Conservation (phyloP, 2,888 invertebrate genomes). For the Heliconius charithonia region DNA sequence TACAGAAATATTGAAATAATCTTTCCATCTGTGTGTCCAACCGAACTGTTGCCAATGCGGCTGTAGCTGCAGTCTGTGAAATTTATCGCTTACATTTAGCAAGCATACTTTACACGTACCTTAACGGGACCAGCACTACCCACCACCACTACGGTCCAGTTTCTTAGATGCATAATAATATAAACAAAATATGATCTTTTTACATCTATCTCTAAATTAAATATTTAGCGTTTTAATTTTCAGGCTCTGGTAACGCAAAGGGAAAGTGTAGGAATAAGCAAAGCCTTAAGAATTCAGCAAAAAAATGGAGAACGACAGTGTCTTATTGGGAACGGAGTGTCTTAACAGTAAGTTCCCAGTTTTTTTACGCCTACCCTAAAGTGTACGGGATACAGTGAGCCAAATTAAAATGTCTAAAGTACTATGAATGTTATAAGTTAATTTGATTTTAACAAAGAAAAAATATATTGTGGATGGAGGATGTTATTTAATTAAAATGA, state of each 20-base stretch:
- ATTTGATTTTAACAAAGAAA: too few species aligned
- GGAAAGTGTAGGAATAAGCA: too few species aligned
- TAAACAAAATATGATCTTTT: background rate
- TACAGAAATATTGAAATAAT: background rate
- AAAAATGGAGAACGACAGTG: too few species aligned
- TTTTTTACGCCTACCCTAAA: too few species aligned
- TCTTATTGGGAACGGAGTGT: background rate
- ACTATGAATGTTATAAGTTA: too few species aligned
- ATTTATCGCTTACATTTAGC: slow-evolving; percentile 73
- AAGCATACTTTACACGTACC: slow-evolving; percentile 73
- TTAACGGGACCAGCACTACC: slow-evolving; percentile 63
- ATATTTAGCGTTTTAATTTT: background rate
- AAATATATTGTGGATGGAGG: too few species aligned
- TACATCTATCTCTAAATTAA: background rate
- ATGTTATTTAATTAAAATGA: too few species aligned
- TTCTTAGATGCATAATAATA: background rate
- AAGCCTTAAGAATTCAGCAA: too few species aligned
- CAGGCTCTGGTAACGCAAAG: background rate
- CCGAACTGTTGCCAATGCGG: slow-evolving; percentile 68
- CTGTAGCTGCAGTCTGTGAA: slow-evolving; percentile 60
- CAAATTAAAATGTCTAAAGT: too few species aligned
- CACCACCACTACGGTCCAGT: slow-evolving; percentile 2
- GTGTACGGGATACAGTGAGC: too few species aligned
- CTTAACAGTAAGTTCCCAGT: too few species aligned
- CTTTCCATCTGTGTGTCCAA: slow-evolving; percentile 47